A percentile compares a stretch with the other conserved stretches of the same genome.
Evolutionary conservation across 2,888 invertebrate species (phyloP).

Genomic region (Apamea anceps): DNA sequence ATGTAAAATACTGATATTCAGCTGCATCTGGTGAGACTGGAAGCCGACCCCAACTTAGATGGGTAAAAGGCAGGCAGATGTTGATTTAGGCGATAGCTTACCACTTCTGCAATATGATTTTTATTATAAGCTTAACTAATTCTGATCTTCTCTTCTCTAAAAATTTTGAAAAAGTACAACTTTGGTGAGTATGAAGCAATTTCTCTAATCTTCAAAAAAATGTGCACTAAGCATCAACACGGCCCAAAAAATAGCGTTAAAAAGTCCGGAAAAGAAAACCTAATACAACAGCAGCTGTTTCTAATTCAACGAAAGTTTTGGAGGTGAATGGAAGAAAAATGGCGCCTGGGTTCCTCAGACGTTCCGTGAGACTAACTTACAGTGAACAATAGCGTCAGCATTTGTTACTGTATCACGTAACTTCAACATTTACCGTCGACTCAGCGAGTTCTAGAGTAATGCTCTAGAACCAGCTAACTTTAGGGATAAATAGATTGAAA

Average conservation of each 20-base stretch:
- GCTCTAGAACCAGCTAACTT: constrained; percentile 9
- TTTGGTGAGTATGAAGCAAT: not conserved
- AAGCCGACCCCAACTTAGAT: too few relatives aligned
- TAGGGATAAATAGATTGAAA: constrained; percentile 8
- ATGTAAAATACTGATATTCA: too few relatives aligned
- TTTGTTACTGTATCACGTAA: constrained; percentile 26
- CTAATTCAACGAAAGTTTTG: constrained; percentile 5
- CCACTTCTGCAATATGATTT: too few relatives aligned
- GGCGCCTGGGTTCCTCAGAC: not conserved
- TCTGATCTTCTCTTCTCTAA: not conserved
- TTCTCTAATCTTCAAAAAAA: not conserved
- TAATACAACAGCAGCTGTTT: constrained; percentile 7
- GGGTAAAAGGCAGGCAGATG: too few relatives aligned
- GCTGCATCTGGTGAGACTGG: too few relatives aligned
- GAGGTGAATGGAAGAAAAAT: constrained; percentile 23
- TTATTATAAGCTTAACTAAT: too few relatives aligned
- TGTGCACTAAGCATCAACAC: not conserved
- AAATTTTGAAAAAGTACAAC: not conserved
- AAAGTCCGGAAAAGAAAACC: not conserved
- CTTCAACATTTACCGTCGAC: constrained; percentile 28
- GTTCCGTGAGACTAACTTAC: constrained; percentile 13
- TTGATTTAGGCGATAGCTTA: too few relatives aligned
- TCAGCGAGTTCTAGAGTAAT: not conserved
- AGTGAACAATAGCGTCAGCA: constrained; percentile 29
- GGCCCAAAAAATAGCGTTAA: not conserved